Conservation (phyloP, 2,113 vertebrate species). For the Formicarius rufipectus region DNA sequence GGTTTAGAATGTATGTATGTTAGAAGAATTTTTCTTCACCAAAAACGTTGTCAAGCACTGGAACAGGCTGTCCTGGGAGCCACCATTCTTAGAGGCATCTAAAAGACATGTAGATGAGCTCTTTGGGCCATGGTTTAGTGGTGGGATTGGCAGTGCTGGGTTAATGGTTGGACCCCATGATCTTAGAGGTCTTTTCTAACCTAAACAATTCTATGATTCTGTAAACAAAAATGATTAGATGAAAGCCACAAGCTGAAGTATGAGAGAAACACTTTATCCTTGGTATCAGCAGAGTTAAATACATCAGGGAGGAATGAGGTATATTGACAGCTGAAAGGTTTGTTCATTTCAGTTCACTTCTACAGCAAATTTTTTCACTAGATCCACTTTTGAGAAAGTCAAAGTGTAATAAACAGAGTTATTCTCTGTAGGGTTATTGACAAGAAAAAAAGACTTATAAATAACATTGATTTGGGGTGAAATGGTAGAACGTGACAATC, state of each 20-base stretch:
- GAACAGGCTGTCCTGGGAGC: background rate
- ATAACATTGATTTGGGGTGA: slow-evolving; percentile 38
- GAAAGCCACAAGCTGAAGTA: background rate
- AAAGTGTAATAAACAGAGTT: slow-evolving; percentile 38
- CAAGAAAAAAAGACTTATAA: slow-evolving; percentile 6
- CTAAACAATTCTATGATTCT: background rate
- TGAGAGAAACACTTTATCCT: background rate
- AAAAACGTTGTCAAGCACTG: background rate
- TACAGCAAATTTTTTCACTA: background rate
- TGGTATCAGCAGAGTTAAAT: background rate
- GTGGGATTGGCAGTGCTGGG: background rate
- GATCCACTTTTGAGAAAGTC: slow-evolving; percentile 13
- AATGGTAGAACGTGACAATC: slow-evolving; percentile 41
- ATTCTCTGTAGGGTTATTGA: slow-evolving; percentile 1
- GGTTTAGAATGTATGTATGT: background rate
- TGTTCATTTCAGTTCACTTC: slow-evolving; percentile 29
- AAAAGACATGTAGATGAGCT: background rate
- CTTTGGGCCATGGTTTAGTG: background rate
- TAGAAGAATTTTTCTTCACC: background rate
- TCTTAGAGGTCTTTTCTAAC: background rate
- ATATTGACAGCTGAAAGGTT: slow-evolving; percentile 13
- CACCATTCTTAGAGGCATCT: background rate
- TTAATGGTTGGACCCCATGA: background rate
- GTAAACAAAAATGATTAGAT: slow-evolving; percentile 3
- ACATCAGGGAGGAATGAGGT: background rate